phyloP scores from a whole-genome alignment of 2,888 invertebrate species.

The Allolobophora icterica region DNA sequence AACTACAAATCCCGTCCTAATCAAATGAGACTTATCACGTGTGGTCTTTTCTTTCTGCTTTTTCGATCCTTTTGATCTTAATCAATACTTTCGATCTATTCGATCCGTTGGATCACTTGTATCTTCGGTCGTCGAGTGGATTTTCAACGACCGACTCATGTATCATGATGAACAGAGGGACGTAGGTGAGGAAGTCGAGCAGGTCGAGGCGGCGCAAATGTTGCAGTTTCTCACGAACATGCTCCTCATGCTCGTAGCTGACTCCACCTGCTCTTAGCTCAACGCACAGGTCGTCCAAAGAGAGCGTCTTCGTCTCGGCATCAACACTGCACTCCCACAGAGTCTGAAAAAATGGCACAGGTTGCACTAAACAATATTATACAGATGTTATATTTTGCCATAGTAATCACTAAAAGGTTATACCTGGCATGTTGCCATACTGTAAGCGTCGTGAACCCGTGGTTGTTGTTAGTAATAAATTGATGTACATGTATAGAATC shows the following conservation, averaged over 20 bases:
- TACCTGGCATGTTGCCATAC: no score
- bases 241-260: slow-evolving; percentile 55
- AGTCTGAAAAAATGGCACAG: slow-evolving; percentile 50
- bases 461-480: no score
- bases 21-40: no score
- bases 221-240: slow-evolving; percentile 57
- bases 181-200: slow-evolving; percentile 63
- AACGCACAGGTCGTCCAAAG: slow-evolving; percentile 59
- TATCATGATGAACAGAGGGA: slow-evolving; percentile 63
- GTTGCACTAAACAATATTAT: no score
- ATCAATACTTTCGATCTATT: background rate
- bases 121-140: slow-evolving; percentile 56
- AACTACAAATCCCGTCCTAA: no score
- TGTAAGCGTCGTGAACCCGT: no score
- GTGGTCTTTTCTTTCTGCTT: no score
- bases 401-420: no score
- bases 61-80: no score
- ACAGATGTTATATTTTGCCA: no score
- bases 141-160: slow-evolving; percentile 61
- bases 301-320: slow-evolving; percentile 56
- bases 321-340: slow-evolving; percentile 64
- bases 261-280: slow-evolving; percentile 63
- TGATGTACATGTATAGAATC: no score
- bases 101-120: slow-evolving; percentile 47
- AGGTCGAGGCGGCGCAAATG: slow-evolving; percentile 57